These are phyloP conservation scores for Drosophila anomalata DNA, from an alignment of 2,888 invertebrate species.

Conservation along the genomic window DNA sequence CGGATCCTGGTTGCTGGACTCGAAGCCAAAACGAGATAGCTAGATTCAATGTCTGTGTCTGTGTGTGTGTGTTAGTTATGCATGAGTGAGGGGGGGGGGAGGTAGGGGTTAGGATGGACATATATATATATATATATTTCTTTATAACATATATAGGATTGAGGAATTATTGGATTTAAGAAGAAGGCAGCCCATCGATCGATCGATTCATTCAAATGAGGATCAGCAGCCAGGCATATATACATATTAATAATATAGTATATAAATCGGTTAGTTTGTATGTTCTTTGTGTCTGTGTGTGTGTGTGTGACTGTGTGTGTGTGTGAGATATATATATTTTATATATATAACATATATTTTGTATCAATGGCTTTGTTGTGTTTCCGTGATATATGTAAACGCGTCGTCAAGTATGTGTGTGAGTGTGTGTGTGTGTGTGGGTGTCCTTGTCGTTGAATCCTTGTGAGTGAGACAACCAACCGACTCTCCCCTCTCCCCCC, in stretches of 20 bases:
- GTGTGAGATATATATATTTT: slow-evolving; percentile 40
- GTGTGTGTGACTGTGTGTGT: slow-evolving; percentile 44
- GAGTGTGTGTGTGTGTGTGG: background rate
- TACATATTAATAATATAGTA: slow-evolving; percentile 37
- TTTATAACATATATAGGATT: background rate
- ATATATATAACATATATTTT: slow-evolving; percentile 54
- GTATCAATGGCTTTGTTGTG: slow-evolving; percentile 77
- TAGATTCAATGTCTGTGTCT: slow-evolving; percentile 37
- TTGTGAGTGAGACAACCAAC: slow-evolving; percentile 32
- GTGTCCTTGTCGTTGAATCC: slow-evolving; percentile 37
- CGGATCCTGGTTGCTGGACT: slow-evolving; percentile 4
- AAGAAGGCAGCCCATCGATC: slow-evolving; percentile 67
- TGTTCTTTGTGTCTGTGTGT: slow-evolving; percentile 40
- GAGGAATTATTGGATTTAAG: slow-evolving; percentile 6
- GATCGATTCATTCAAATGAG: slow-evolving; percentile 53
- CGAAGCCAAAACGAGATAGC: slow-evolving; percentile 44
- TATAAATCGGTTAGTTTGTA: slow-evolving; percentile 48
- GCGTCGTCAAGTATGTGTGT: slow-evolving; percentile 62
- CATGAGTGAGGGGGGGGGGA: background rate
- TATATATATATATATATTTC: background rate
- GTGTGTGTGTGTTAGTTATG: slow-evolving; percentile 5
- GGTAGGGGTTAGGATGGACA: background rate
- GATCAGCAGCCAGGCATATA: slow-evolving; percentile 42
- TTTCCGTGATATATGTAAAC: slow-evolving; percentile 79
- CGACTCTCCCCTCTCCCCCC: background rate